phyloP scores from a whole-genome alignment of 2,113 vertebrate species.

The Myrmecobius fasciatus region DNA sequence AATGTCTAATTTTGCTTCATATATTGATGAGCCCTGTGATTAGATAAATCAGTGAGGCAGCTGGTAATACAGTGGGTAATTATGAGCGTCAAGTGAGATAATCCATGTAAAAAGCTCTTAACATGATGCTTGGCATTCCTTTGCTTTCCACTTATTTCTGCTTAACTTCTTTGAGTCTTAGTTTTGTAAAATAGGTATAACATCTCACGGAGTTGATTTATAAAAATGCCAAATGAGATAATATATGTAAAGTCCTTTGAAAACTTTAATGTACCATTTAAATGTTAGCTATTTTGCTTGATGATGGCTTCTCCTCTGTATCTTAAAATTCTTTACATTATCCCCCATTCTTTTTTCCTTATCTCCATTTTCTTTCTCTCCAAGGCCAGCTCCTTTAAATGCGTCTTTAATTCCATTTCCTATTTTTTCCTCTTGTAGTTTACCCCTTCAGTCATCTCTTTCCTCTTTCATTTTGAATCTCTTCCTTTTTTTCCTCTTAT shows the following conservation, averaged over 20 bases:
- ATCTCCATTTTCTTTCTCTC: not conserved
- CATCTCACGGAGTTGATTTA: not conserved
- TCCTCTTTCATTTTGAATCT: not conserved
- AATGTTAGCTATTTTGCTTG: not conserved
- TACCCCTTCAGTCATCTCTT: not conserved
- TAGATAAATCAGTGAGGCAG: not conserved
- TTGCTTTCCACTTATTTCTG: not conserved
- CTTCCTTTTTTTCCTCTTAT: not conserved
- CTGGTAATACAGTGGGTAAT: not conserved
- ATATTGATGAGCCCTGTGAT: not conserved
- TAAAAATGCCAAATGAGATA: not conserved
- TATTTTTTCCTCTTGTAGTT: not conserved
- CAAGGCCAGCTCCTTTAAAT: not conserved
- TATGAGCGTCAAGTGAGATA: slow-evolving; percentile 5
- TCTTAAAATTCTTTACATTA: not conserved
- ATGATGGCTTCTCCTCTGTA: not conserved
- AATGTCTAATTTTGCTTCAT: not conserved
- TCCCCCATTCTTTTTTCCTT: not conserved
- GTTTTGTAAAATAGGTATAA: not conserved
- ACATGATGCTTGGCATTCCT: not conserved
- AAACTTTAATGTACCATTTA: not conserved
- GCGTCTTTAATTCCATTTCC: not conserved
- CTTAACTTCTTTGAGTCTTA: not conserved
- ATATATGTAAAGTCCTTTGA: not conserved
- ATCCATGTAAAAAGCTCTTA: not conserved